Evolutionary conservation across 2,797 vertebrate genomes (phyloP).

Genomic region (Cyclopterus lumpus): DNA sequence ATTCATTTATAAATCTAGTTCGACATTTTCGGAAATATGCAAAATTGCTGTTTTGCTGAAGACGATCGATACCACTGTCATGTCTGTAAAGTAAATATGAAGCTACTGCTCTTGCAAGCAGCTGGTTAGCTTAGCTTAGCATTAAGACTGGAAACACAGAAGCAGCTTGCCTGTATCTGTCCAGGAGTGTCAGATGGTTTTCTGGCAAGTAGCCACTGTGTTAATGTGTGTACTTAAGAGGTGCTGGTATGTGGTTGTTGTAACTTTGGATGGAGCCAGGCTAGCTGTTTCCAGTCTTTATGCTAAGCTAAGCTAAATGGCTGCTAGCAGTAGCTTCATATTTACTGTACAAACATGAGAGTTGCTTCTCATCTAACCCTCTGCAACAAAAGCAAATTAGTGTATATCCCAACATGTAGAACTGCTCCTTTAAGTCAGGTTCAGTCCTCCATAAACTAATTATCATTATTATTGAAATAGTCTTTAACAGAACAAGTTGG

Average conservation of each 20-base stretch:
- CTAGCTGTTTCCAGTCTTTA: background rate
- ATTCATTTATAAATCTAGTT: slow-evolving; percentile 9
- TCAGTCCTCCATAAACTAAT: background rate
- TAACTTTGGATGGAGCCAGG: background rate
- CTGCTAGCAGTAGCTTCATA: background rate
- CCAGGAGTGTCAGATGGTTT: background rate
- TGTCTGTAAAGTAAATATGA: slow-evolving; percentile 2
- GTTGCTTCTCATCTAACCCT: slow-evolving; percentile 6
- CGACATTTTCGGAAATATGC: background rate
- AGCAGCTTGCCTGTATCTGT: background rate
- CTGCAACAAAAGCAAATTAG: slow-evolving; percentile 6
- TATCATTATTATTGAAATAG: background rate
- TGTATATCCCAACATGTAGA: background rate
- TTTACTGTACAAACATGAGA: background rate
- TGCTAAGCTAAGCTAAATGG: slow-evolving; percentile 11
- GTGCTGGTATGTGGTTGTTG: background rate
- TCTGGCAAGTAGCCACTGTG: background rate
- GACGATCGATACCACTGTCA: background rate
- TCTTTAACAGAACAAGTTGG: slow-evolving; percentile 2
- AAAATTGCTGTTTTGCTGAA: background rate
- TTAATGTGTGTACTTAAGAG: background rate
- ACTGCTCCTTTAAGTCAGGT: slow-evolving; percentile 19
- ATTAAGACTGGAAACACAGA: slow-evolving; percentile 6
- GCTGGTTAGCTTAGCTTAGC: slow-evolving; percentile 19
- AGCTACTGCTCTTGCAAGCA: background rate